Base-by-base conservation (phyloP, 2,113 vertebrate genomes). In the Ariopsis seemanni region DNA sequence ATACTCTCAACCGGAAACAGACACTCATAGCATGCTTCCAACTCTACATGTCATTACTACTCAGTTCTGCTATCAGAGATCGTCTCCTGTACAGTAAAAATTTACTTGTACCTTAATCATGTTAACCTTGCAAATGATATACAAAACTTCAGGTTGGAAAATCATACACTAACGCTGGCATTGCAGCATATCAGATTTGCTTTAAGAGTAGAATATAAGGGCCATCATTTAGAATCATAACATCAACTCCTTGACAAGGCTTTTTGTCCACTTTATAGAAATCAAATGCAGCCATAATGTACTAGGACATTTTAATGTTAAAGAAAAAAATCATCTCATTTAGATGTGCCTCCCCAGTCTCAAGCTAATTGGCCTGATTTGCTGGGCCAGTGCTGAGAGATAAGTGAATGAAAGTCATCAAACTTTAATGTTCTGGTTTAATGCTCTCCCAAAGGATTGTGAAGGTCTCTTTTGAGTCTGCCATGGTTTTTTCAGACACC, bases 331-430 rank as follows among this genome's bases (percentile, higher is more conserved):
- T 67, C n/a, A 60, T 86, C 84, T 79, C 86, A 85, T 85, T 91
- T 87, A 87, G 87, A 18, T 58, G 52, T 50, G 22, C 42, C 88
- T 91, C 90, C 88, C 82, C 77, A 65, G 85, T 89, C 89, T 91
- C 89, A 67, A 65, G 71, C 50, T 91, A 90, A 90, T 89, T 91
- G 89, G 90, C 90, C 90, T 91, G 87, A 87, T 91, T 91, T 91
- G 87, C 67, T 30, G 67, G 89, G 79, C 83, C 67, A 84, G 89
- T 84, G 88, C 83, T 78, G 78, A 62, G 48, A 85, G 78, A 80
- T 86, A 84, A 90, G 87, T 83, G 87, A 91, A 85, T 91, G 87
- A 89, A 91, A 90, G 87, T 90, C 90, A 90, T 90, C 85, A 84
- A 90, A 88, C 87, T 90, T 90, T 89, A 91, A 91, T 90, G 85